Evolutionary conservation across 2,113 vertebrate species (phyloP), one percentile per base, ranked within the genome.

Genomic region (Elachura formosa): DNA sequence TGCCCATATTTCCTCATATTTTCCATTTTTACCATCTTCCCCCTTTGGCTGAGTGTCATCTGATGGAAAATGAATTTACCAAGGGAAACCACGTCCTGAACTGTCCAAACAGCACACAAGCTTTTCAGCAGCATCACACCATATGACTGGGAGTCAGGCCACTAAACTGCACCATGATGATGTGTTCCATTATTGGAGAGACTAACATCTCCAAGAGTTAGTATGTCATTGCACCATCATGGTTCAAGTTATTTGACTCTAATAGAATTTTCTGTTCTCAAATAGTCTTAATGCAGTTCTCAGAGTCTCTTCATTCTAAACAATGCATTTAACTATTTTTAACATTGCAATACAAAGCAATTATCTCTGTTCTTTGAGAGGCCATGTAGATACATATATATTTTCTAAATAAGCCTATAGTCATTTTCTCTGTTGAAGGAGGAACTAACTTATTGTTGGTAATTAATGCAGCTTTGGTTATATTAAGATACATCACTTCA

Each of bases 371-470:
- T 63, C 14, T 51, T 76, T 73, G 67, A 29, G 24, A 86, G 19
- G 24, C 12, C 11, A 7, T 7, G 2, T 24, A 61, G 24, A 55
- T 23, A 41, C 2, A 34, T 8, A 43, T 7, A 4, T 31, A 33
- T 69, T 63, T 90, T 55, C 34, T 69, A 72, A 90, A 51, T 26
- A 75, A 79, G 6, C 16, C 28, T 67, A 77, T 33, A 54, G 36
- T 80, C 0, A 33, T 67, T 76, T 83, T 40, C 62, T 49, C 48
- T 72, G 17, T 51, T 83, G 33, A 88, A 79, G 38, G 36, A 61
- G 18, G 4, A 74, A 17, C 14, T 54, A n/a, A 63, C 23, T 26
- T 71, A 43, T 5, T 63, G 29, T 9, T 0, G 0, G 23, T 46
- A 83, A 43, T 67, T 88, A 79, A 68, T 11, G 41, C 6, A 23